Conservation (phyloP, 2,797 vertebrate species). For the Lacerta viridis region DNA sequence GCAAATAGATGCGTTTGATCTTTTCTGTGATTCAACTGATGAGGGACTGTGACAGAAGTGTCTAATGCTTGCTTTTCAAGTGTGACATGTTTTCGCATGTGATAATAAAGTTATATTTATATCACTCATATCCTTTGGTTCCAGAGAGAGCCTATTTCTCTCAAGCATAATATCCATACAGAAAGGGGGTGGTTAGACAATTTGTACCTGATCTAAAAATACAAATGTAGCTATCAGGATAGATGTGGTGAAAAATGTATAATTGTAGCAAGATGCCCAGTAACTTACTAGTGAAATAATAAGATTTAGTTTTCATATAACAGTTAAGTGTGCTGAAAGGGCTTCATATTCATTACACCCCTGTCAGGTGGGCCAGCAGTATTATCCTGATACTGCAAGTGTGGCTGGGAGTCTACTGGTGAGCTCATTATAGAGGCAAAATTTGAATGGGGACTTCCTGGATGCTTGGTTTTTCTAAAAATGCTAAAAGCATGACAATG, state of each 20-base stretch:
- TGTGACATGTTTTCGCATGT: conserved; percentile 43
- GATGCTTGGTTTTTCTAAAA: not conserved
- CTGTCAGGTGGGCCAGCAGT: not conserved
- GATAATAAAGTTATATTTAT: conserved; percentile 39
- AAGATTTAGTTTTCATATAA: not conserved
- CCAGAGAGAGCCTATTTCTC: conserved; percentile 18
- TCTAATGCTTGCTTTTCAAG: conserved; percentile 39
- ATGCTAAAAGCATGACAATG: too few relatives aligned
- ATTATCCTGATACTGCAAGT: not conserved
- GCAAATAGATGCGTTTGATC: conserved; percentile 61
- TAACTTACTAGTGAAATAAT: not conserved
- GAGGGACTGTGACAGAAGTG: conserved; percentile 38
- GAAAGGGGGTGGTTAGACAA: not conserved
- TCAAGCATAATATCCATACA: not conserved
- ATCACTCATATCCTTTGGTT: conserved; percentile 46
- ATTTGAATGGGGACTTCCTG: not conserved
- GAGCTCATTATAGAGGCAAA: not conserved
- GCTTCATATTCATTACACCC: not conserved
- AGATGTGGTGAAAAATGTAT: conserved; percentile 34
- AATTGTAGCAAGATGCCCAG: conserved; percentile 23
- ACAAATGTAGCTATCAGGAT: conserved; percentile 4
- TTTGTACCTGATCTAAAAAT: conserved; percentile 2
- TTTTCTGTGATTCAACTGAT: conserved; percentile 47
- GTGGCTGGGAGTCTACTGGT: not conserved
- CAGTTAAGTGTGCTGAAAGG: not conserved